Base-by-base conservation (phyloP, 2,113 vertebrate genomes). In the Serilophus lunatus region DNA sequence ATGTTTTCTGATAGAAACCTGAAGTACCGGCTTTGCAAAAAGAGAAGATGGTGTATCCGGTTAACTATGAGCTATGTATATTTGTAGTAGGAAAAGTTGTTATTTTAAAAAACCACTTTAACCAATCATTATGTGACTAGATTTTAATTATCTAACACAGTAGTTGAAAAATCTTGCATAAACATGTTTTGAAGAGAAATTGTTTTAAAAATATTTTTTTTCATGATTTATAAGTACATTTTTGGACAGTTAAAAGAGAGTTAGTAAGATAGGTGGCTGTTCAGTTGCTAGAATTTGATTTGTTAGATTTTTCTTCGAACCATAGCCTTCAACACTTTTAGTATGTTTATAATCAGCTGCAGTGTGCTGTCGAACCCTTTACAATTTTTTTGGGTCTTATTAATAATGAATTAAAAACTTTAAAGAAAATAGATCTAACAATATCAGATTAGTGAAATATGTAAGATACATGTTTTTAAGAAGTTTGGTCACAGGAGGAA, bases 71-170 rank as follows among this genome's bases (percentile, higher is more conserved):
- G 6, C 10, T 68, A 68, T 81, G 17, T 25, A 2, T 86, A 25
- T 77, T 54, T 82, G 20, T 85, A 66, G 47, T 49, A 61, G 28
- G 59, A 92, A 49, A 68, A 79, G 11, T 5, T 65, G 11, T 5
- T 65, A 51, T 49, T 90, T 80, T 40, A 9, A 80, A 80, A 45
- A 77, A 77, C 3, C 3, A 22, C 4, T 28, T 18, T 87, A 44
- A 74, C 23, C 18, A 20, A 6, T 47, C 0, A 0, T 76, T 50
- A 33, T 45, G 0, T 69, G n/a, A 77, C 31, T 53, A 40, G 40
- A 57, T 12, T 76, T 82, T 35, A 33, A 45, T 90, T 56, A 44
- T 51, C 17, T 81, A 45, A 45, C 36, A 18, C 10, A 22, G 24
- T 49, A 77, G n/a, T 7, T 81, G 40, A 47, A 83, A 89, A 77